Percentiles rank a stretch among this genome's conserved stretches.
Evolutionary conservation across 2,888 invertebrate genomes (phyloP).

Genomic region (Sphinx pinastri): DNA sequence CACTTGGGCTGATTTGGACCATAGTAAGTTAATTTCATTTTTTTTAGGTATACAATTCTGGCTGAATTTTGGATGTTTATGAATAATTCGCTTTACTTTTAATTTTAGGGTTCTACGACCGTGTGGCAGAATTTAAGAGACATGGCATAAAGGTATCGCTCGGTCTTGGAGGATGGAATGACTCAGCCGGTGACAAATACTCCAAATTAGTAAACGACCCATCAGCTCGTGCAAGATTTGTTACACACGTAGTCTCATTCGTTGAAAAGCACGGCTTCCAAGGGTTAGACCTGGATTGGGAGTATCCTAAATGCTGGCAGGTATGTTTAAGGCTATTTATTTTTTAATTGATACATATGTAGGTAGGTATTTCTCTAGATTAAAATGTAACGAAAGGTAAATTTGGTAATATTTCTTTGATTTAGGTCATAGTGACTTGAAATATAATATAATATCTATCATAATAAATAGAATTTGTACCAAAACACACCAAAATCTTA

Average conservation of each 20-base stretch:
- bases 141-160: slow-evolving; percentile 93
- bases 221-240: slow-evolving; percentile 88
- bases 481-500: too few species aligned
- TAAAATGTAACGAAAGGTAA: too few species aligned
- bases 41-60: neutral
- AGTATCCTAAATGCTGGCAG: slow-evolving; percentile 96
- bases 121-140: slow-evolving; percentile 90
- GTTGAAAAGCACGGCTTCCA: slow-evolving; percentile 93
- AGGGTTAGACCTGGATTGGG: slow-evolving; percentile 98
- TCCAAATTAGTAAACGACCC: slow-evolving; percentile 92
- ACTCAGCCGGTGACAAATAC: slow-evolving; percentile 95
- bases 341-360: too few species aligned
- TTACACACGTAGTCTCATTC: slow-evolving; percentile 89
- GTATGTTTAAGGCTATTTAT: slow-evolving; percentile 47
- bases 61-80: neutral
- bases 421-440: too few species aligned
- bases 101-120: slow-evolving; percentile 90
- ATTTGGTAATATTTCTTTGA: too few species aligned
- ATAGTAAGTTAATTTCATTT: slow-evolving; percentile 82
- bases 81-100: slow-evolving; percentile 35
- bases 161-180: slow-evolving; percentile 98
- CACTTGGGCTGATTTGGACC: slow-evolving; percentile 95
- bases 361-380: too few species aligned
- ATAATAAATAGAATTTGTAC: too few species aligned
- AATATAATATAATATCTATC: too few species aligned